Evolutionary conservation across 2,797 vertebrate species (phyloP).

Genomic region (Eupleurogrammus muticus): DNA sequence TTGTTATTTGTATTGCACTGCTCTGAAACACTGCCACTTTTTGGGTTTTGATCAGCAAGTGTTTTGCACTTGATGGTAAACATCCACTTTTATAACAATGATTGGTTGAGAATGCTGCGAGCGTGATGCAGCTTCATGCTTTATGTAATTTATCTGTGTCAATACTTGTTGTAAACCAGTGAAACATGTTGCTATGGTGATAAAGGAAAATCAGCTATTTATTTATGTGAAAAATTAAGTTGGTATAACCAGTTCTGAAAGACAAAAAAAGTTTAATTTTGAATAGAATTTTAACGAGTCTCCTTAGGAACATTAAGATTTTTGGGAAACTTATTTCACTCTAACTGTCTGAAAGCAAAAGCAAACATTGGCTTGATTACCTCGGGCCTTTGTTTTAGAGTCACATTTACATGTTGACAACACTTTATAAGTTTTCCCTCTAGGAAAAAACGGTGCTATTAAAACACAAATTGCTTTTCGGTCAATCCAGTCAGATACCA

Average conservation of each 20-base stretch:
- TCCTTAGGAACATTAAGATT: background rate
- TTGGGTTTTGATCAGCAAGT: background rate
- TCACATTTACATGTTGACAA: conserved; percentile 67
- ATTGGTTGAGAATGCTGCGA: background rate
- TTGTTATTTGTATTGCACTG: background rate
- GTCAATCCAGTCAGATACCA: conserved; percentile 55
- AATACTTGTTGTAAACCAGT: background rate
- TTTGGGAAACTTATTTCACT: background rate
- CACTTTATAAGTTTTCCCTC: conserved; percentile 55
- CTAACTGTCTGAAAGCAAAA: conserved; percentile 10
- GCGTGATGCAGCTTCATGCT: background rate
- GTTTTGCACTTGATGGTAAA: background rate
- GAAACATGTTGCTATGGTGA: background rate
- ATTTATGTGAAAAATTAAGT: background rate
- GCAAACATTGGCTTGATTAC: conserved; percentile 3
- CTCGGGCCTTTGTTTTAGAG: conserved; percentile 39
- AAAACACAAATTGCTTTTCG: conserved; percentile 44
- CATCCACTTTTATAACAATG: background rate
- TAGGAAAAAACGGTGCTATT: background rate
- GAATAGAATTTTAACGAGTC: background rate
- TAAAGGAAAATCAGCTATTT: background rate
- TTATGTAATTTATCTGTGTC: background rate
- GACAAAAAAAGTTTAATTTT: background rate
- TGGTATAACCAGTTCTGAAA: background rate
- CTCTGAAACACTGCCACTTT: background rate